Base-by-base conservation (phyloP, 2,113 vertebrate species). In the Solenodon paradoxus region DNA sequence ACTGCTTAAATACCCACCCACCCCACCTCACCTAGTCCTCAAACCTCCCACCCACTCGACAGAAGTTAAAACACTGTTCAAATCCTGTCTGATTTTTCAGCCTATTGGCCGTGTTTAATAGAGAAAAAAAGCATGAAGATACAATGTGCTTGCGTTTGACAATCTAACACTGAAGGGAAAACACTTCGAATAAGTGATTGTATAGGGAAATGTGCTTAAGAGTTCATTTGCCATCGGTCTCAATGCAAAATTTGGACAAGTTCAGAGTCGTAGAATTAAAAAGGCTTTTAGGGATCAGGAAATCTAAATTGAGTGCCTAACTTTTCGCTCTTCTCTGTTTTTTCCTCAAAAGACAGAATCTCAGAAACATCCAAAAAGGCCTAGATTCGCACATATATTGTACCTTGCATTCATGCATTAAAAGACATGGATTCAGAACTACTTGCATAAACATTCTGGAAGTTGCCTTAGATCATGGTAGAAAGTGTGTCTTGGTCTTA, bases 1-100 rank as follows among this genome's bases (percentile, higher is more conserved):
- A 11, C 9, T 11, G 5, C 38, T 75, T 42, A 42, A 72, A n/a
- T n/a, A n/a, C n/a, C n/a, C n/a, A n/a, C n/a, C n/a, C n/a, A n/a
- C n/a, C n/a, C n/a, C n/a, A n/a, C 4, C 15, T 5, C 35, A 4
- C 1, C 1, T 3, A 45, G 66, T 24, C 15, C 42, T 53, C 8
- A 90, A 79, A 49, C 17, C n/a, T 69, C 26, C 13, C 20, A 45
- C 57, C 24, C 5, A 8, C 66, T 16, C 9, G 24, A 4, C 3
- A 61, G n/a, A 45, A n/a, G 40, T 38, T 32, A 71, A 88, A 85
- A 84, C 32, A 38, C 2, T 2, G 17, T 26, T 28, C 45, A 81
- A n/a, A 3, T 5, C 4, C 17, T 55, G n/a, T 85, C 30, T 51
- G 45, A 63, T 35, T n/a, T 64, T 84, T 61, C 71, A 83, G 40